Conservation (phyloP, 2,113 vertebrate genomes). For the Hypocryptadius cinnamomeus region DNA sequence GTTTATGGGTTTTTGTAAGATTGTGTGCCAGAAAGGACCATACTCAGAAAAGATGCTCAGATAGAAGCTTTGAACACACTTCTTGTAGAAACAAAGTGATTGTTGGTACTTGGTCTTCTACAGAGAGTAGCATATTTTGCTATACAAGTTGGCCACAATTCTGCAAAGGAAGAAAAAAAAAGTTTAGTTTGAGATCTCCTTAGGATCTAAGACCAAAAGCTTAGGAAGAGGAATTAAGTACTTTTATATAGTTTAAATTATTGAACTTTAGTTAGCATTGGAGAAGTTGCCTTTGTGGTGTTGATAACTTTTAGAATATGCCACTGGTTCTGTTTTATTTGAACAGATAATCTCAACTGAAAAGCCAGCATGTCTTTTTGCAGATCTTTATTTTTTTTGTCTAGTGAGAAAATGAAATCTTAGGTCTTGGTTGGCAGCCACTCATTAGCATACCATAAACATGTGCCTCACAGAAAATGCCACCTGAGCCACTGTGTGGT, state of each 20-base stretch:
- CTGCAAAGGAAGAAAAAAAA: background rate
- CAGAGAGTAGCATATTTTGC: background rate
- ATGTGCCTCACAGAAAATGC: background rate
- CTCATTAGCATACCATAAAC: background rate
- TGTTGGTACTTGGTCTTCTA: background rate
- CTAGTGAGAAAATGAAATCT: background rate
- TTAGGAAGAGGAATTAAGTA: background rate
- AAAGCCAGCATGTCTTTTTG: background rate
- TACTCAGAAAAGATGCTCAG: background rate
- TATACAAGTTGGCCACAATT: background rate
- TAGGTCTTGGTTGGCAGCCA: background rate
- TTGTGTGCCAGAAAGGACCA: background rate
- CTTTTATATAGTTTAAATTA: background rate
- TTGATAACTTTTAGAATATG: background rate
- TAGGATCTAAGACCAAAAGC: background rate
- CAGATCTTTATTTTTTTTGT: background rate
- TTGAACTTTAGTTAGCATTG: background rate
- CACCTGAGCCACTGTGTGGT: background rate
- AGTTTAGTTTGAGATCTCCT: background rate
- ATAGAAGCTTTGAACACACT: background rate
- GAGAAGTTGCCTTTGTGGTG: background rate
- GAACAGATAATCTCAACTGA: background rate
- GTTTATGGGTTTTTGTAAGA: slow-evolving; percentile 4
- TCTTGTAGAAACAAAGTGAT: background rate
- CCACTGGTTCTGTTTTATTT: background rate